Conservation (phyloP, 2,888 invertebrate species). For the Antheraea assamensis region DNA sequence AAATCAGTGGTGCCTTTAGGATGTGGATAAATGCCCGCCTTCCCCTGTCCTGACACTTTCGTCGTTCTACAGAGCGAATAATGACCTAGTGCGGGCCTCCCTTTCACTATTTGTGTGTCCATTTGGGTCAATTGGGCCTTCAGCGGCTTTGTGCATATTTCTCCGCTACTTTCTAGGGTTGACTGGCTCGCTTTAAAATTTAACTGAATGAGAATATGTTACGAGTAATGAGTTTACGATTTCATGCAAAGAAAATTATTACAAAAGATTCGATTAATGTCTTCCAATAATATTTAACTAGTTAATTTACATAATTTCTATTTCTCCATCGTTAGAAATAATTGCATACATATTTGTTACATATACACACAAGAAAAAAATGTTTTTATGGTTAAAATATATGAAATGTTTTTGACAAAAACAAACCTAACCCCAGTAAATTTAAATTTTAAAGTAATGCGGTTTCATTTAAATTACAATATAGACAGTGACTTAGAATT, state of each 20-base stretch:
- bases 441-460: too few relatives aligned
- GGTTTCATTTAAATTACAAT: background rate
- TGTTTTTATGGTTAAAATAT: too few relatives aligned
- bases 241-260: background rate
- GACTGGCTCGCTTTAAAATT: background rate
- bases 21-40: constrained; percentile 77
- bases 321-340: too few relatives aligned
- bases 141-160: constrained; percentile 72
- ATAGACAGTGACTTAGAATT: background rate
- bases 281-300: background rate
- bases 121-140: constrained; percentile 79
- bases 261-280: background rate
- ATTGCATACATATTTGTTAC: too few relatives aligned
- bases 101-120: constrained; percentile 78
- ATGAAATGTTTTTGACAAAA: too few relatives aligned
- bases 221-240: background rate
- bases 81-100: constrained; percentile 69
- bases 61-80: constrained; percentile 72
- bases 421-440: too few relatives aligned
- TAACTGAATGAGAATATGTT: background rate
- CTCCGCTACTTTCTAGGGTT: constrained; percentile 32
- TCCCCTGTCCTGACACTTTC: constrained; percentile 73
- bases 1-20: constrained; percentile 76
- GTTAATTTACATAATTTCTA: too few relatives aligned
- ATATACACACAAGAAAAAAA: too few relatives aligned